Evolutionary conservation across 2,113 vertebrate species (phyloP).

Genomic region (Nyctereutes procyonoides): DNA sequence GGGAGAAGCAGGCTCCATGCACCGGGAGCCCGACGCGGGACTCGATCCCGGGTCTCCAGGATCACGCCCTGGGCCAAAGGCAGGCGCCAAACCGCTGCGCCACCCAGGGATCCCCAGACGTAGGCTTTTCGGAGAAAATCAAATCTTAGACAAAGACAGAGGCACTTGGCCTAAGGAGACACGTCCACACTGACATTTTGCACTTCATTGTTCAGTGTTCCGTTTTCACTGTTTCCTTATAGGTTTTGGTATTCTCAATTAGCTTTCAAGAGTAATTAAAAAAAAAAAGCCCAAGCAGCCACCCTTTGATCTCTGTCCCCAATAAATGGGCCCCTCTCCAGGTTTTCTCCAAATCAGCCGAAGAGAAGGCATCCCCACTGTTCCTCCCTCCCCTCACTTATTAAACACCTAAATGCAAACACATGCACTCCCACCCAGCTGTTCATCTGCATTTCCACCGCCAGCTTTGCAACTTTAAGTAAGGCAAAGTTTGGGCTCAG

Average conservation of each 20-base stretch:
- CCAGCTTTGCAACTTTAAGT: not conserved
- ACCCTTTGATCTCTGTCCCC: not conserved
- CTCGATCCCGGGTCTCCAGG: too few species aligned
- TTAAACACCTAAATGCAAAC: not conserved
- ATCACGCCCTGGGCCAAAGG: too few species aligned
- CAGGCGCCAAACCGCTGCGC: too few species aligned
- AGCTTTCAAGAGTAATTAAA: not conserved
- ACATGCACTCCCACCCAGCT: not conserved
- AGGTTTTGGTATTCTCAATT: not conserved
- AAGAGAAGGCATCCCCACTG: fast-evolving
- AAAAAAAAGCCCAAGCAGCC: too few species aligned
- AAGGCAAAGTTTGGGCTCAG: not conserved
- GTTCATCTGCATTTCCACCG: too few species aligned
- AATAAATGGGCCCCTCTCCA: not conserved
- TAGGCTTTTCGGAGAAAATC: not conserved
- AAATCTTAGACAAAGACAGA: not conserved
- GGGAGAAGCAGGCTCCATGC: too few species aligned
- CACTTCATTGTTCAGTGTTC: not conserved
- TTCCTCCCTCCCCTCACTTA: too few species aligned
- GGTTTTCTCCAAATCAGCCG: not conserved
- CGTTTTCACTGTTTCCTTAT: not conserved
- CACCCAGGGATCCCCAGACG: too few species aligned
- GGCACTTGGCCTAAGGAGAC: not conserved
- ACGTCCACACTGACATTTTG: not conserved
- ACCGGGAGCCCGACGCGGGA: too few species aligned